Evolutionary conservation across 2,797 vertebrate species (phyloP).

Genomic region (Tokudaia tokunoshimensis): DNA sequence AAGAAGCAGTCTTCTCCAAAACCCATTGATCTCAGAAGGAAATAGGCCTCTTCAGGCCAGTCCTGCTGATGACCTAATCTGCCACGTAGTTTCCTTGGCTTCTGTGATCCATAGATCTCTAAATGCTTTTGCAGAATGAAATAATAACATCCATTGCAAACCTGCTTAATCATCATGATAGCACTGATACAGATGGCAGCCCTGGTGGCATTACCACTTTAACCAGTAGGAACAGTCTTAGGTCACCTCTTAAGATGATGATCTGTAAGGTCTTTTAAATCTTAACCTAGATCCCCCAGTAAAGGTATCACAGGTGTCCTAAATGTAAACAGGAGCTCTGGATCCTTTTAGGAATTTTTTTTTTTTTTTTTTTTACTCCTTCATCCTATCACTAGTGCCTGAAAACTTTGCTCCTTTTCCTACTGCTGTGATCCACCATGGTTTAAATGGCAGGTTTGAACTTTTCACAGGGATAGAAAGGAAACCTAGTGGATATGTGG

Average conservation of each 20-base stretch:
- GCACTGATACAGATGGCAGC: conserved; percentile 96
- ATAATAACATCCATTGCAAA: background rate
- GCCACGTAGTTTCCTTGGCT: background rate
- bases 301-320: conserved; percentile 96
- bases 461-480: background rate
- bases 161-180: conserved; percentile 70
- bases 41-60: background rate
- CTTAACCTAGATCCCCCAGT: conserved; percentile 96
- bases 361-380: no score
- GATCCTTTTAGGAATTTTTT: conserved; percentile 89
- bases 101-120: background rate
- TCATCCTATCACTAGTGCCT: background rate
- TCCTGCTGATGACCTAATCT: background rate
- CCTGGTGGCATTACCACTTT: conserved; percentile 92
- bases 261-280: conserved; percentile 97
- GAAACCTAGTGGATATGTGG: background rate
- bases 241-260: conserved; percentile 97
- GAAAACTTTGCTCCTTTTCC: background rate
- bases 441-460: background rate
- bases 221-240: conserved; percentile 93
- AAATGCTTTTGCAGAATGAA: background rate
- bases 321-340: conserved; percentile 98
- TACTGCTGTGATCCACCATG: background rate
- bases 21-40: background rate
- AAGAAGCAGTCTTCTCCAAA: background rate